phyloP scores from a whole-genome alignment of 1,140 invertebrate genomes.

The Saxidomus purpurata region DNA sequence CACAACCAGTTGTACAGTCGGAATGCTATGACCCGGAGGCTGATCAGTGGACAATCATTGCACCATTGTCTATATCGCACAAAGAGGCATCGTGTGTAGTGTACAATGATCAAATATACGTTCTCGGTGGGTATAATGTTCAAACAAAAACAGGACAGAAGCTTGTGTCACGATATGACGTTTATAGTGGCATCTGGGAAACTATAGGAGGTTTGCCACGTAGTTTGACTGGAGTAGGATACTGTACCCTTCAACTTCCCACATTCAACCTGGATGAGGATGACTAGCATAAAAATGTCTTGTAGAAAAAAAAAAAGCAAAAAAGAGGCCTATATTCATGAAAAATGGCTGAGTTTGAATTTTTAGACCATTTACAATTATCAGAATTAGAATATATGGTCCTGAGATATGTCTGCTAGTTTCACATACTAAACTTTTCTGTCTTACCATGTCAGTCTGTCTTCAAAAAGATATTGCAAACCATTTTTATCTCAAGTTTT shows the following conservation, averaged over 20 bases:
- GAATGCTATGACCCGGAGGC: constrained; percentile 90
- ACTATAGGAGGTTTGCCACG: constrained; percentile 85
- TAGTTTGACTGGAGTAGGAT: constrained; percentile 86
- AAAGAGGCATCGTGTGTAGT: constrained; percentile 86
- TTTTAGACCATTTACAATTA: background rate
- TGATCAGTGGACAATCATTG: constrained; percentile 90
- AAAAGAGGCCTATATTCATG: background rate
- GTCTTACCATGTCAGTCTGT: too few species aligned
- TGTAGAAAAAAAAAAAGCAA: background rate
- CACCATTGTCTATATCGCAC: constrained; percentile 88
- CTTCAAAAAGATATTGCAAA: too few species aligned
- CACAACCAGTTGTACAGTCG: constrained; percentile 90
- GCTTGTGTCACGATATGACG: constrained; percentile 85
- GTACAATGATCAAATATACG: constrained; percentile 85
- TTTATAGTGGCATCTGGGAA: constrained; percentile 85
- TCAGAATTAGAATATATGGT: too few species aligned
- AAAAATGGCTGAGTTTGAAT: background rate
- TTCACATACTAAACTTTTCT: too few species aligned
- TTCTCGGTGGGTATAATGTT: constrained; percentile 86
- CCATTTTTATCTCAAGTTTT: too few species aligned
- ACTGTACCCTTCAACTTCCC: constrained; percentile 85
- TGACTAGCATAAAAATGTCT: constrained; percentile 60
- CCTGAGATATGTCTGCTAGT: too few species aligned
- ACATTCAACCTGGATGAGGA: constrained; percentile 82
- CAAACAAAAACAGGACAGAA: constrained; percentile 87